Conservation (phyloP, 2,888 invertebrate genomes). For the Nomada ferruginata region DNA sequence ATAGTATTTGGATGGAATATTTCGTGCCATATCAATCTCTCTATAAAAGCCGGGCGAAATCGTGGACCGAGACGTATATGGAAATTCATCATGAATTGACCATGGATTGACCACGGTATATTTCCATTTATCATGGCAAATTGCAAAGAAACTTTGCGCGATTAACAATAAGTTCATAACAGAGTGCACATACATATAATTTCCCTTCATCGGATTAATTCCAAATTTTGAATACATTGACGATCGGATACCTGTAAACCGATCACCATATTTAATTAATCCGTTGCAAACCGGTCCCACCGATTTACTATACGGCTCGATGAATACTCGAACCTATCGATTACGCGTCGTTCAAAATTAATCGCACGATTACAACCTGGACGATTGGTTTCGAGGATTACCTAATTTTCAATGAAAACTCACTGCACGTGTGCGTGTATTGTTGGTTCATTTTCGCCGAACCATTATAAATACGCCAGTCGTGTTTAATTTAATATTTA, state of each 20-base stretch:
- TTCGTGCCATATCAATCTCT: too few species aligned
- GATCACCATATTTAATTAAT: conserved; percentile 44
- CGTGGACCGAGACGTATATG: too few species aligned
- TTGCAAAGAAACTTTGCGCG: neutral
- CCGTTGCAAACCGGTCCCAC: conserved; percentile 32
- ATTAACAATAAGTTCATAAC: neutral
- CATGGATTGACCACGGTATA: too few species aligned
- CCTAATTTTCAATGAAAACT: conserved; percentile 30
- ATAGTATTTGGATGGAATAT: too few species aligned
- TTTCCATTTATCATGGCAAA: neutral
- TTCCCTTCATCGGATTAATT: neutral
- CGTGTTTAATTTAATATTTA: conserved; percentile 7
- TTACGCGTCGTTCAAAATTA: conserved; percentile 13
- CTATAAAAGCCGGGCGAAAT: too few species aligned
- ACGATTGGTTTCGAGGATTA: conserved; percentile 32
- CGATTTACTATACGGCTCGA: conserved; percentile 16
- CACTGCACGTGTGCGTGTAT: neutral
- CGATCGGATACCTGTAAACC: neutral
- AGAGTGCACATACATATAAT: neutral
- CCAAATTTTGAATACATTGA: neutral
- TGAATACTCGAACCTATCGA: conserved; percentile 7
- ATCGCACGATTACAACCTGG: conserved; percentile 14
- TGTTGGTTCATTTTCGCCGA: too few species aligned
- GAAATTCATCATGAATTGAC: too few species aligned
- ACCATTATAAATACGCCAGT: neutral